Evolutionary conservation across 2,888 invertebrate genomes (phyloP).

Genomic region (Muschampia staudingeri): DNA sequence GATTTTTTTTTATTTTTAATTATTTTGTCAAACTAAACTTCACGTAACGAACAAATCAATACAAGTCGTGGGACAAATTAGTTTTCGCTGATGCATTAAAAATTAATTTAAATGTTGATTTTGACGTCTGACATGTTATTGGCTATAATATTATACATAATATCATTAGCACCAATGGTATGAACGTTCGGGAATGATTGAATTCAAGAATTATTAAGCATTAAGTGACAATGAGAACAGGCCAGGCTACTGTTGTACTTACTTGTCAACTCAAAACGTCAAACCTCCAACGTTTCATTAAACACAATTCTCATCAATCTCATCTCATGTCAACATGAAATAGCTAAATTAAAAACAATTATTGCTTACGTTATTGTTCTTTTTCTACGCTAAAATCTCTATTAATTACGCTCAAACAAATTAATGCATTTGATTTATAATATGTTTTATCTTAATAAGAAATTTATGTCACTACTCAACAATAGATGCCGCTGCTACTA

Average conservation of each 20-base stretch:
- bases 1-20: background rate
- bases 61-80: background rate
- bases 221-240: background rate
- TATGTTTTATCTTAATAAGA: background rate
- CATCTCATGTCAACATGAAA: no score
- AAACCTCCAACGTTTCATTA: background rate
- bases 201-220: background rate
- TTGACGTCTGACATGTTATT: background rate
- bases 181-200: background rate
- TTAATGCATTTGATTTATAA: background rate
- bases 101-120: background rate
- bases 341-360: no score
- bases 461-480: background rate
- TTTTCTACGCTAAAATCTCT: no score
- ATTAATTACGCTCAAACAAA: no score
- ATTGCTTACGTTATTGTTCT: no score
- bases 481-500: background rate
- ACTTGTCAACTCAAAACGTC: background rate
- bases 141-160: background rate
- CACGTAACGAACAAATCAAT: slow-evolving; percentile 9
- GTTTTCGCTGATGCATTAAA: background rate
- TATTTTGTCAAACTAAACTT: background rate
- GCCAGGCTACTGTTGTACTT: background rate
- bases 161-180: background rate
- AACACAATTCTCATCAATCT: background rate